Conservation (phyloP, 2,113 vertebrate genomes). For the Bagarius yarrelli region DNA sequence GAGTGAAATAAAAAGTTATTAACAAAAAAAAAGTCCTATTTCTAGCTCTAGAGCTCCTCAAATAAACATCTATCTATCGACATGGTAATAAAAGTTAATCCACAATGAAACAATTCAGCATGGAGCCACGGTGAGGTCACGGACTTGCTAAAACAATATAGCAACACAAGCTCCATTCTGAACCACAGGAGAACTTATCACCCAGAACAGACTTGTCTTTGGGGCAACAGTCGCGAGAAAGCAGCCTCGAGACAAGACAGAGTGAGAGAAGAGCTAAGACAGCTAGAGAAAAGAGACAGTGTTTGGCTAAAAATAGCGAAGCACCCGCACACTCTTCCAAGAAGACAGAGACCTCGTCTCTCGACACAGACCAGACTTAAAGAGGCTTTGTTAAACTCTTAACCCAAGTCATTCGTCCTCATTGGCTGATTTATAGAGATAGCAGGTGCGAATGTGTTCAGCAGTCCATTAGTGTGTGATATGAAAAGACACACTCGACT, state of each 20-base stretch:
- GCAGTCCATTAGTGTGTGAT: constrained; percentile 15
- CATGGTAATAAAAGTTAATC: neutral
- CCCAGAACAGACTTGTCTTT: constrained; percentile 36
- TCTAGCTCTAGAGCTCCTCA: neutral
- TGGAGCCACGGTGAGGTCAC: constrained; percentile 29
- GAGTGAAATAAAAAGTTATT: constrained; percentile 12
- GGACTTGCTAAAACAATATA: constrained; percentile 39
- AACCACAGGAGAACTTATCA: constrained; percentile 25
- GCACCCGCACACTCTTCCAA: constrained; percentile 11
- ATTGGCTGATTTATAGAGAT: neutral
- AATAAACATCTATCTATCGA: neutral
- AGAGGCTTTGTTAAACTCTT: constrained; percentile 17
- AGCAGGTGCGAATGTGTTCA: neutral
- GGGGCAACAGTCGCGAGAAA: constrained; percentile 25
- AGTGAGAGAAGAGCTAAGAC: constrained; percentile 8
- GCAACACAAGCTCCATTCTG: constrained; percentile 16
- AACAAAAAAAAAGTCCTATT: neutral
- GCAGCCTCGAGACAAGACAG: constrained; percentile 10
- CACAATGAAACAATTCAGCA: neutral
- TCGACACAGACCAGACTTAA: constrained; percentile 26
- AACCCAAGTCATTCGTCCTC: constrained; percentile 31
- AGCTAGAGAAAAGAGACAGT: constrained; percentile 28
- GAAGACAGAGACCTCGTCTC: constrained; percentile 40
- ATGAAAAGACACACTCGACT: constrained; percentile 7
- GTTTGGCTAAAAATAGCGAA: constrained; percentile 37